A percentile compares a stretch with the other conserved stretches of the same genome.
These are phyloP conservation scores for Actinernus sp. DNA, from an alignment of 92 coral and sea anemone species.

Conservation along the genomic window DNA sequence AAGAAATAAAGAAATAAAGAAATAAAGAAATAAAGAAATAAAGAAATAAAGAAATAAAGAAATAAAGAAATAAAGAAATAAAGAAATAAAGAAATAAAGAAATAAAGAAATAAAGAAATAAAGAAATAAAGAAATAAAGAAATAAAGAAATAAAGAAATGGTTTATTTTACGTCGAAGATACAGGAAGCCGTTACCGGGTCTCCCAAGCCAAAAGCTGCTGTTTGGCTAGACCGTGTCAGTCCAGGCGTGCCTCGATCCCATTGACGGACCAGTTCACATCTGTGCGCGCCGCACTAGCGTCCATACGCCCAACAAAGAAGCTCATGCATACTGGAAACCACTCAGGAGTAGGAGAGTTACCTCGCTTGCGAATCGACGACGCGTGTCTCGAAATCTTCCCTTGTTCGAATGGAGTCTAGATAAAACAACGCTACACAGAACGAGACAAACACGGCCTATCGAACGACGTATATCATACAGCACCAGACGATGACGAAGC, in stretches of 20 bases:
- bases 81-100: too few relatives aligned
- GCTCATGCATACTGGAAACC: neutral
- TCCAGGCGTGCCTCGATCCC: slow-evolving; percentile 36
- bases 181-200: too few relatives aligned
- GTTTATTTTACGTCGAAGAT: too few relatives aligned
- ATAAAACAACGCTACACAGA: neutral
- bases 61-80: too few relatives aligned
- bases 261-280: slow-evolving; percentile 30
- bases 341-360: neutral
- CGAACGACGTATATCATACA: slow-evolving; percentile 22
- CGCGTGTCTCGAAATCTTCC: slow-evolving; percentile 11
- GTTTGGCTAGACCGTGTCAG: slow-evolving; percentile 54
- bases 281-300: slow-evolving; percentile 13
- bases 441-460: neutral
- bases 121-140: too few relatives aligned
- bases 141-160: too few relatives aligned
- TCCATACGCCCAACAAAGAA: too few relatives aligned
- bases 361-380: neutral
- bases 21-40: too few relatives aligned
- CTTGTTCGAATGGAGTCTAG: slow-evolving; percentile 16
- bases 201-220: slow-evolving; percentile 30
- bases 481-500: slow-evolving; percentile 41
- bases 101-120: too few relatives aligned
- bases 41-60: too few relatives aligned
- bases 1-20: too few relatives aligned